Base-by-base conservation (phyloP, 2,113 vertebrate species). In the Mus musculus region DNA sequence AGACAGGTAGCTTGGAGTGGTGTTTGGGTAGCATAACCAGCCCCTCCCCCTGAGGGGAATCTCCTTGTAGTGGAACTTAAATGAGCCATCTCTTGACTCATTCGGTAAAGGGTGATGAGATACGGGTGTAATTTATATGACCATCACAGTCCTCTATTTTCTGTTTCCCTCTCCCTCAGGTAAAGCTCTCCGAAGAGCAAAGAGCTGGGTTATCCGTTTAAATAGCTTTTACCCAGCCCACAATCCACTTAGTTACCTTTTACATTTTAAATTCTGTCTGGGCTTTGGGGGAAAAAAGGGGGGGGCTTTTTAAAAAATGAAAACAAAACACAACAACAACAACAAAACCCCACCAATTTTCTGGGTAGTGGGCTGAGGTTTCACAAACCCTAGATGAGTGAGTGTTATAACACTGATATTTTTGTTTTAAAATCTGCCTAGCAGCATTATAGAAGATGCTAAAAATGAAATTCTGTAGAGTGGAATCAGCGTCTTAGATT, bases 11-110 rank as follows among this genome's bases (percentile, higher is more conserved):
- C n/a, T 26, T 30, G 49, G 33, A 77, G 72, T 13, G 93, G 52
- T 19, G 13, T 67, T 76, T 52, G 46, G 14, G 12, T 52, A 26
- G 89, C 59, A 54, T 24, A 76, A 28, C 63, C 42, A 76, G 28
- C 1, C 88, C 72, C 56, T 49, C 73, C 39, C 28, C 73, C 39
- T 26, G 59, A 95, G 52, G 42, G 52, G 72, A 24, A 73, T 96
- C 59, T 95, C 77, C 36, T 92, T 93, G 91, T 86, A 63, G 88
- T 71, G 77, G 80, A 93, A 97, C 95, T 94, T 94, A 80, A 63
- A 88, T 73, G 94, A 97, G 72, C 52, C 52, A 30, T 49, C 78
- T 90, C 52, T 93, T 72, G 49, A 22, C 46, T 73, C 30, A 6
- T 73, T 65, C 39, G 17, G 20, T 39, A 86, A 86, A 54, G 75